Evolutionary conservation across 35 echinoderm and acorn worm genomes (phyloP).

Genomic region (Ophioderma brevispina): DNA sequence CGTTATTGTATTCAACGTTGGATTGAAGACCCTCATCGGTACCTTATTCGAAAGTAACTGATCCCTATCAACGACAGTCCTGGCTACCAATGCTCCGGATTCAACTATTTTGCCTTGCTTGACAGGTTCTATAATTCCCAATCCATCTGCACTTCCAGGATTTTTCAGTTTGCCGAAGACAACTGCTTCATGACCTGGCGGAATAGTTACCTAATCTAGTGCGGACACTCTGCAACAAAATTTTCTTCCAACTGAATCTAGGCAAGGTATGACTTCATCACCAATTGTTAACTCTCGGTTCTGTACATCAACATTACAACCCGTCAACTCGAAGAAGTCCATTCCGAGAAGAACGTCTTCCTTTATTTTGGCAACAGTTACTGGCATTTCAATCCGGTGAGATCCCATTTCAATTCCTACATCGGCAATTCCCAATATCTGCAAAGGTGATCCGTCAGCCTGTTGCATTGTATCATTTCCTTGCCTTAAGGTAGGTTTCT

Average conservation of each 20-base stretch:
- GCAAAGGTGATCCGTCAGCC: neutral
- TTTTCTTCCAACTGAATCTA: neutral
- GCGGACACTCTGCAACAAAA: neutral
- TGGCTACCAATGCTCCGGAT: neutral
- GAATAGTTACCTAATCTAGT: neutral
- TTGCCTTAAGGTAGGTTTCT: neutral
- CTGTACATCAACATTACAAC: neutral
- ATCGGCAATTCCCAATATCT: neutral
- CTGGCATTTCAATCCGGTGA: neutral
- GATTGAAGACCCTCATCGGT: neutral
- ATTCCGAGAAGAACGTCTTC: neutral
- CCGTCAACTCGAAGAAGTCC: neutral
- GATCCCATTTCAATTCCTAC: neutral
- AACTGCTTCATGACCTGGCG: neutral
- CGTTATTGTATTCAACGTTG: neutral
- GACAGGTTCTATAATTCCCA: neutral
- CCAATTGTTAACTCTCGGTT: neutral
- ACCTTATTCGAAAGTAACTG: no score
- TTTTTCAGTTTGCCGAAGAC: neutral
- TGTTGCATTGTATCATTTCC: neutral
- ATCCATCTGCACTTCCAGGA: neutral
- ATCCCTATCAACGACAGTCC: neutral
- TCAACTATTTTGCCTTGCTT: neutral
- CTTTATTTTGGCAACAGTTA: neutral
- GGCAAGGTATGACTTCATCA: neutral